These are phyloP conservation scores for Autographa gamma DNA, from an alignment of 2,888 invertebrate genomes.

Conservation along the genomic window DNA sequence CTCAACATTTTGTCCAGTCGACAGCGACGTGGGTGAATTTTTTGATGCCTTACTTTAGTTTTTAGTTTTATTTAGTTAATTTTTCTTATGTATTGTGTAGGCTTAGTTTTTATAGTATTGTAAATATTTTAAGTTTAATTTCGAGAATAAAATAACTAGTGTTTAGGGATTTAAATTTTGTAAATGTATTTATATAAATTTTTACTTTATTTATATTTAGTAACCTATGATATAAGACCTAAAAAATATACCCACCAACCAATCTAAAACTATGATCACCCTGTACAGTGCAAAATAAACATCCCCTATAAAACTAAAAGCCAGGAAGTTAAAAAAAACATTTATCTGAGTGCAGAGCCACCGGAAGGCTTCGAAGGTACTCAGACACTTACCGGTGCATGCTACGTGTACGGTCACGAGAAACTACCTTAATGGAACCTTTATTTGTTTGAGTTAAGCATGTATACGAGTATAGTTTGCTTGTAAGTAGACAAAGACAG, in stretches of 20 bases:
- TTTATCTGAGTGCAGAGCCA: conserved; percentile 26
- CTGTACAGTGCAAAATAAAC: background rate
- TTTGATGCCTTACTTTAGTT: no score
- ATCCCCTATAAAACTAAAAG: conserved; percentile 16
- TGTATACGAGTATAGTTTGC: background rate
- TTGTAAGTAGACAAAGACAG: background rate
- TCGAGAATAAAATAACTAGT: no score
- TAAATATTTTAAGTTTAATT: no score
- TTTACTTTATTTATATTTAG: no score
- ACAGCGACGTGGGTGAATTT: no score
- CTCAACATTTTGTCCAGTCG: no score
- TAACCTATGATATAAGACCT: no score
- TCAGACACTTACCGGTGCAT: conserved; percentile 35
- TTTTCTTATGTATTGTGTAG: no score
- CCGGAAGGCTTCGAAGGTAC: conserved; percentile 36
- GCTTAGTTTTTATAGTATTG: no score
- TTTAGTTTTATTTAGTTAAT: no score
- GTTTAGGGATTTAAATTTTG: no score
- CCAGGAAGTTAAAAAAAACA: conserved; percentile 24
- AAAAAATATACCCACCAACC: background rate
- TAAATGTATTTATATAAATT: no score
- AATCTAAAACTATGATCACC: background rate
- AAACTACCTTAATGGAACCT: conserved; percentile 19
- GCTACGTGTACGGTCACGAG: conserved; percentile 22
- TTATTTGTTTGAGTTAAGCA: conserved; percentile 2